phyloP scores from a whole-genome alignment of 2,113 vertebrate genomes.

The Cisticola juncidis region DNA sequence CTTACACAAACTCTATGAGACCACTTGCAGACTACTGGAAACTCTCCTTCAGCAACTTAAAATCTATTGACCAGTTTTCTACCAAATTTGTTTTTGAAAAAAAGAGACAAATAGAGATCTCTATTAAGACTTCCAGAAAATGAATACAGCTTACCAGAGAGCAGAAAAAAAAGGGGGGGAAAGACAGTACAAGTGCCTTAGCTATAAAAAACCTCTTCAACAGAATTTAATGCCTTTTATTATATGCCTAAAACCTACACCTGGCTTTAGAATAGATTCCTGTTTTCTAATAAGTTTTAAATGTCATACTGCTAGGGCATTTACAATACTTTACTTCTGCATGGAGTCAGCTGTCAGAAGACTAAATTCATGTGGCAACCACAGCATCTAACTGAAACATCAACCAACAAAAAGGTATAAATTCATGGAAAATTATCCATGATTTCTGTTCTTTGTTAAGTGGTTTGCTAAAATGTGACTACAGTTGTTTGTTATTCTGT shows the following conservation, averaged over 20 bases:
- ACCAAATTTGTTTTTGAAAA: not conserved
- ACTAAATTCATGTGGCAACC: not conserved
- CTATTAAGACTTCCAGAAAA: not conserved
- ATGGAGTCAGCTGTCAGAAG: not conserved
- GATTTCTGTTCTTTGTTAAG: not conserved
- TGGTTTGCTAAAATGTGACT: not conserved
- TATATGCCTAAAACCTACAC: not conserved
- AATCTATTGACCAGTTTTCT: not conserved
- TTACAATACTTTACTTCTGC: not conserved
- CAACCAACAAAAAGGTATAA: not conserved
- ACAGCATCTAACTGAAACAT: not conserved
- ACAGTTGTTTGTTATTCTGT: not conserved
- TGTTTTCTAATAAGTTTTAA: not conserved
- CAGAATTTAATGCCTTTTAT: not conserved
- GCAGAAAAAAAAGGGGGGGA: not conserved
- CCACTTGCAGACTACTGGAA: not conserved
- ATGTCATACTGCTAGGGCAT: not conserved
- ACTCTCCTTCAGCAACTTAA: not conserved
- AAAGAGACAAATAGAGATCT: not conserved
- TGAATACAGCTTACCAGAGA: not conserved
- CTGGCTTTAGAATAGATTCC: not conserved
- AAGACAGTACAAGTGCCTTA: not conserved
- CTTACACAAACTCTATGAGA: fast-evolving
- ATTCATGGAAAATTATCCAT: not conserved
- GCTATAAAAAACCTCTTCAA: not conserved